Evolutionary conservation across 1,140 invertebrate species (phyloP).

Genomic region (Chrysomallon squamiferum): DNA sequence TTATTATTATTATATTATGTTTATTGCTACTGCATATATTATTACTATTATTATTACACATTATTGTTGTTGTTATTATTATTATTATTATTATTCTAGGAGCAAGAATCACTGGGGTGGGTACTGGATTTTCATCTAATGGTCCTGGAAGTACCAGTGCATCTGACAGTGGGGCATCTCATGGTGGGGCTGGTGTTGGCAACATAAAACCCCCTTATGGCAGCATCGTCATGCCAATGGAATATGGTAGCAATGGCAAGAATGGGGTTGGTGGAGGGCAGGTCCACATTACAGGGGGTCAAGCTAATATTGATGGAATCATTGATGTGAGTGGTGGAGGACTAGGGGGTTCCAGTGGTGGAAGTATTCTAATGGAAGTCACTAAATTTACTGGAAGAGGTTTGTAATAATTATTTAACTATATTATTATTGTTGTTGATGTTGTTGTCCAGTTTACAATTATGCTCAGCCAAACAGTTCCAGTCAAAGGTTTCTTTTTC

Average conservation of each 20-base stretch:
- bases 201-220: conserved; percentile 33
- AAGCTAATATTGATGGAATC: conserved; percentile 32
- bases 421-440: not conserved
- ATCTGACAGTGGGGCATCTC: conserved; percentile 23
- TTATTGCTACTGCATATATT: too few relatives aligned
- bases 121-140: conserved; percentile 25
- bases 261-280: conserved; percentile 46
- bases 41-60: too few relatives aligned
- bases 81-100: too few relatives aligned
- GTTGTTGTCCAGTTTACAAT: not conserved
- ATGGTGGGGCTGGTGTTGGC: conserved; percentile 36
- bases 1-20: too few relatives aligned
- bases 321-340: conserved; percentile 39
- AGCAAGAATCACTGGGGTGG: conserved; percentile 33
- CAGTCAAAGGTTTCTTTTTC: too few relatives aligned
- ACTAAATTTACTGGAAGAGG: not conserved
- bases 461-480: too few relatives aligned
- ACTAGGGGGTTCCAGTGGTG: not conserved
- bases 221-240: conserved; percentile 29
- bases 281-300: conserved; percentile 25
- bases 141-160: conserved; percentile 29
- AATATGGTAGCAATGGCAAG: conserved; percentile 46
- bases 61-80: too few relatives aligned
- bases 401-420: not conserved
- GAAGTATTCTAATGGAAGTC: not conserved